Evolutionary conservation across 2,797 vertebrate genomes (phyloP), one percentile per base, ranked within the genome.

Genomic region (Coregonus ussuriensis): DNA sequence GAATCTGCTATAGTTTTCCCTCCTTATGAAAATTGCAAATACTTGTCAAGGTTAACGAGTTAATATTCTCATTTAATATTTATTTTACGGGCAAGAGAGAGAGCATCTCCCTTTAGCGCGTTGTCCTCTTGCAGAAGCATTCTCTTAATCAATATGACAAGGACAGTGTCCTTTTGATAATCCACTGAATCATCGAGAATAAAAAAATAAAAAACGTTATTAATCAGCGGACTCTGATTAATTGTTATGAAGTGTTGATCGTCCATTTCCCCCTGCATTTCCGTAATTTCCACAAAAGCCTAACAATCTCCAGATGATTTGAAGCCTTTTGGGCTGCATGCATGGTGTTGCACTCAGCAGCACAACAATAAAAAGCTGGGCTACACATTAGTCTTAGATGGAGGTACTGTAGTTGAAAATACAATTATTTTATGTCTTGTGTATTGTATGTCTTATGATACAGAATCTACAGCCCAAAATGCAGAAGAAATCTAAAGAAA

Each of bases 11-110:
- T 13, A 89, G 93, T 96, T 98, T 96, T 94, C 92, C 95, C 41
- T 9, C 96, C 94, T 98, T 97, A 97, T 96, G 96, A 98, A 98
- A 99, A 98, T 99, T 98, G 98, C 97, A 97, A 98, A 98, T 98
- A 98, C 96, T 98, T 98, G 97, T 98, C 97, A 99, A 99, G 98
- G 97, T 99, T 99, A 99, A 99, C 95, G 96, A 99, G 97, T 98
- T 97, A 98, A 98, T 99, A 98, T 97, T 97, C 96, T 99, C 97
- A 97, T 99, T 97, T 97, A 99, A 99, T 99, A 99, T 99, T 99
- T 98, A 99, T 98, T 98, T 98, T 97, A 95, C 95, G 87, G 94
- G 88, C 93, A 3, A 47, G 41, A 47, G 81, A 94, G 95, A 95
- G 93, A 93, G 91, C 91, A 92, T 94, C 93, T 94, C 93, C 87